Evolutionary conservation across 2,888 invertebrate genomes (phyloP).

Genomic region (Plebejus melissa): DNA sequence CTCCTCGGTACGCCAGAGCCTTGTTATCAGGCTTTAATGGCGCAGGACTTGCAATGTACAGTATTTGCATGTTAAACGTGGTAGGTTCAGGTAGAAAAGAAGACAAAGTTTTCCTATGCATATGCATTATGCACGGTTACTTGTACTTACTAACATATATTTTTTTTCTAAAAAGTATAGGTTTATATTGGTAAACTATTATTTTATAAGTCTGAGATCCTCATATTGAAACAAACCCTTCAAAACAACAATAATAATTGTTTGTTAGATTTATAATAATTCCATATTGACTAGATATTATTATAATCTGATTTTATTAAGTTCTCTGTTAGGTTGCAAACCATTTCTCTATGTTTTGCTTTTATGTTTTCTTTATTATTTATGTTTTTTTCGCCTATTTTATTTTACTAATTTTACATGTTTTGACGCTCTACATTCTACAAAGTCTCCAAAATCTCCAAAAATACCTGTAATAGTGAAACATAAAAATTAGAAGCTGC

Average conservation of each 20-base stretch:
- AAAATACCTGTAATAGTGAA: not conserved
- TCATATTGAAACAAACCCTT: not conserved
- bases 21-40: not conserved
- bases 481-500: slow-evolving; percentile 38
- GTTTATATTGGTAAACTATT: too few species aligned
- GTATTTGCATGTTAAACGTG: not conserved
- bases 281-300: too few species aligned
- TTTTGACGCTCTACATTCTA: not conserved
- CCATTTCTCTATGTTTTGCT: not conserved
- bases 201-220: not conserved
- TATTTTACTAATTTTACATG: not conserved
- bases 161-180: not conserved
- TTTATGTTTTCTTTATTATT: not conserved
- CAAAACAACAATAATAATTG: not conserved
- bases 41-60: not conserved
- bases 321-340: too few species aligned
- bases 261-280: not conserved
- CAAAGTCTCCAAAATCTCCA: not conserved
- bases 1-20: not conserved
- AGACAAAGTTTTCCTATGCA: not conserved
- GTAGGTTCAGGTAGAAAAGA: not conserved
- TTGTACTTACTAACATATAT: not conserved
- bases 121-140: not conserved
- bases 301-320: too few species aligned
- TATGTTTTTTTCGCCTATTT: not conserved